phyloP scores from a whole-genome alignment of 37 sponge, comb jelly and placozoan species.

The Cladorhizidae sp. region DNA sequence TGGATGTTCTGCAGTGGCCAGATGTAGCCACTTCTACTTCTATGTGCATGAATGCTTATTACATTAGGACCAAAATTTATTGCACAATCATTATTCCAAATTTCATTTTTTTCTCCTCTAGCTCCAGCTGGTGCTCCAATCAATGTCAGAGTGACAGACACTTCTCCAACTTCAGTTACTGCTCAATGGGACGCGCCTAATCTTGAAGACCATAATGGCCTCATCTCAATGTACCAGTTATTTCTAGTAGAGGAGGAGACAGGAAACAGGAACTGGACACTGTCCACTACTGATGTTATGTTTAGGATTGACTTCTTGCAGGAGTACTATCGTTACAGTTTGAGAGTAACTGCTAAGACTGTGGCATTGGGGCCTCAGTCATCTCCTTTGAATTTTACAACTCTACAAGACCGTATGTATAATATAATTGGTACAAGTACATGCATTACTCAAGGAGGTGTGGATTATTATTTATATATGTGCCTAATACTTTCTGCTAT shows the following conservation, averaged over 20 bases:
- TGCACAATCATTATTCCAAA: not conserved
- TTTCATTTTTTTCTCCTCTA: not conserved
- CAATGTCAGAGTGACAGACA: not conserved
- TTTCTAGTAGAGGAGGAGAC: not conserved
- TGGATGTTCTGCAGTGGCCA: too few species aligned
- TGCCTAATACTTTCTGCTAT: too few species aligned
- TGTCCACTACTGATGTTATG: not conserved
- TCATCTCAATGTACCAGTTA: constrained; percentile 34
- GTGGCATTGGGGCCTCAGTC: constrained; percentile 25
- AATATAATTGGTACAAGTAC: too few species aligned
- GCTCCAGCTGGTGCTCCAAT: constrained; percentile 33
- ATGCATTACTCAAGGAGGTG: too few species aligned
- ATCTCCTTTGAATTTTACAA: not conserved
- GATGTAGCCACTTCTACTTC: too few species aligned
- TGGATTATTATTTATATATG: too few species aligned
- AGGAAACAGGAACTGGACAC: not conserved
- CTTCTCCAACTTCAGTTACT: not conserved
- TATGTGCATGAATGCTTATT: too few species aligned
- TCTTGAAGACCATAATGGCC: constrained; percentile 25
- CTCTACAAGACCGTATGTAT: not conserved
- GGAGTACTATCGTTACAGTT: constrained; percentile 18
- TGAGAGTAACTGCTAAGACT: constrained; percentile 26
- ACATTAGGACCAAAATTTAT: too few species aligned
- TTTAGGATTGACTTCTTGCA: constrained; percentile 9
- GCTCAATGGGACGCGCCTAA: constrained; percentile 23